Base-by-base conservation (phyloP, 2,113 vertebrate genomes). In the Neolamprologus caudopunctatus region DNA sequence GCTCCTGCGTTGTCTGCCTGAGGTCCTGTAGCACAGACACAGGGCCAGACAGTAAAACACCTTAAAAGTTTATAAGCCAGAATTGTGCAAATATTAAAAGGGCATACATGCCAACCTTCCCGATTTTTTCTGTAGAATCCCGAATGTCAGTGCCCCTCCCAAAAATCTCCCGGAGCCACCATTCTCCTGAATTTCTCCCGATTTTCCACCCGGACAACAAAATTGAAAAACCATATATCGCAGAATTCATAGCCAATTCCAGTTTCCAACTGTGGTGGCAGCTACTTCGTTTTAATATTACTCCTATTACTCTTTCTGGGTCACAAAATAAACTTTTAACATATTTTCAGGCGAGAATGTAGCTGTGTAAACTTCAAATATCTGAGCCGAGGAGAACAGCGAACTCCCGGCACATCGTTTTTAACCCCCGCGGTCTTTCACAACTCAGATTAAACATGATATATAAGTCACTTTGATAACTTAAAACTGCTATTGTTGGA, bases 1-100 rank as follows among this genome's bases (percentile, higher is more conserved):
- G 86, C 68, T 92, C 78, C 73, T 87, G 87, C 68, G 85, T 93
- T 21, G 37, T 88, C 87, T 82, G 82, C 82, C 89, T 92, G 80
- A 96, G 94, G 47, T 91, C 89, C 95, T 96, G 73, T 12, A 87
- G 51, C 12, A 91, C 37, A 92, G 51, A 88, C 40, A 87, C 33
- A 26, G 2, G 17, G 63, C 19, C 10, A 83, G 17, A 79, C 17
- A 37, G 19, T 35, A 51, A 82, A 68, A 75, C 80, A 81, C 68
- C 10, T 40, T 8, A 58, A 58, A 31, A 35, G 17, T 42, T 33
- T n/a, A 78, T 16, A 47, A 73, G 21, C 0, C 24, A 28, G 68
- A 53, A 73, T 7, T 28, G 40, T 13, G 24, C 5, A 37, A 33
- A 61, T 61, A 3, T 33, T 61, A 10, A 5, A 61, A 33, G 28